Evolutionary conservation across 2,888 invertebrate species (phyloP).

Genomic region (Troilus luridus): DNA sequence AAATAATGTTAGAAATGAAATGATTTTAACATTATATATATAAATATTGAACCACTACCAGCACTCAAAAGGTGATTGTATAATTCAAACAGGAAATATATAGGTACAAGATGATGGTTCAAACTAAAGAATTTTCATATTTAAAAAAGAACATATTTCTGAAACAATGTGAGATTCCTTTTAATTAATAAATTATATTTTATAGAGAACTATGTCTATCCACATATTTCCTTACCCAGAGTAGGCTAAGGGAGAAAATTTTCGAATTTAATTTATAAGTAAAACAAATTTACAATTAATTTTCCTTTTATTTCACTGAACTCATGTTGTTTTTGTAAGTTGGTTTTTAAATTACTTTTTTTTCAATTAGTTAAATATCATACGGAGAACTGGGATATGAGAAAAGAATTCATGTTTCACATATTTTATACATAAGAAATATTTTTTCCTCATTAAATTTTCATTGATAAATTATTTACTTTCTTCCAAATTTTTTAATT

Average conservation of each 20-base stretch:
- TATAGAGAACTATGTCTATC: no score
- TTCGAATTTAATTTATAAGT: no score
- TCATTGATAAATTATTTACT: no score
- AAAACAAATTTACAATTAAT: no score
- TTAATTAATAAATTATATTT: background rate
- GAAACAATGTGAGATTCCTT: background rate
- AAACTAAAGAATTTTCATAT: background rate
- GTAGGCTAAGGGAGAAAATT: no score
- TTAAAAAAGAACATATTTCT: conserved; percentile 27
- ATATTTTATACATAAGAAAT: no score
- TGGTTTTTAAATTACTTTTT: background rate
- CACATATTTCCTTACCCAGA: no score
- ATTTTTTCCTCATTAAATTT: no score
- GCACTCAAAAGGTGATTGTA: conserved; percentile 26
- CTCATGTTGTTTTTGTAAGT: background rate
- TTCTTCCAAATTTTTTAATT: no score
- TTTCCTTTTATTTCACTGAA: no score
- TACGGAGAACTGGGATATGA: background rate
- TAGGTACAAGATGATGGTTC: conserved; percentile 21
- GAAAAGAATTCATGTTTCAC: no score
- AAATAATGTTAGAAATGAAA: conserved; percentile 38
- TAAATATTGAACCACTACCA: conserved; percentile 44
- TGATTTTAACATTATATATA: conserved; percentile 17
- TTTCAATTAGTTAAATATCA: background rate
- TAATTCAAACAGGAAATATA: conserved; percentile 25